Base-by-base conservation (phyloP, 2,797 vertebrate species). In the Denticeps clupeoides region DNA sequence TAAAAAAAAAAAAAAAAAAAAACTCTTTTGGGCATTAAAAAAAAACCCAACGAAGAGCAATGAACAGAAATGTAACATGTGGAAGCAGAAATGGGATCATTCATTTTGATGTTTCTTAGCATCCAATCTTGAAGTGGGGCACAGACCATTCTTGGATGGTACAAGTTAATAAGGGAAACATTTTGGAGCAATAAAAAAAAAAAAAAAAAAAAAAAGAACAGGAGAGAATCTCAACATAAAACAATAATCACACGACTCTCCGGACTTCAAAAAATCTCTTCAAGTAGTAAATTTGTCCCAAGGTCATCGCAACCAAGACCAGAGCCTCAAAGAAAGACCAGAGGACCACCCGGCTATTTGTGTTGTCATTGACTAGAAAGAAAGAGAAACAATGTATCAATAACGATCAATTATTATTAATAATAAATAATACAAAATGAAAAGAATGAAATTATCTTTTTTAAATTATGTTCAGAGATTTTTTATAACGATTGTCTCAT, bases 291-390 rank as follows among this genome's bases (percentile, higher is more conserved):
- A 99, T 99, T 80, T 98, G 95, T 90, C 94, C 94, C 44, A 97
- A 41, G 5, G 57, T 59, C 51, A 59, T 59, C 38, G 52, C 52
- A 42, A 59, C 51, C 47, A 65, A 41, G 44, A 65, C 63, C 29
- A 65, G 45, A 0, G 56, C 59, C 41, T 38, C 44, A 11, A 55
- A 47, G 25, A 21, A 12, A 9, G 24, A 50, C 24, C 25, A 40
- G 28, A 23, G 90, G 51, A 99, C 94, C 81, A 99, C 94, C 81
- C 95, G 83, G 87, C 94, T 99, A 85, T 98, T 98, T 58, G 95
- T 99, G 88, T 99, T 99, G 89, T 99, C 94, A 3, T 99, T 99
- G 74, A 98, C 94, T 98, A 68, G n/a, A n/a, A n/a, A n/a, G n/a
- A n/a, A n/a, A n/a, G n/a, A n/a, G n/a, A 21, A 18, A 37, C 1